Base-by-base conservation (phyloP, 2,888 invertebrate species). In the Drosophila anceps region DNA sequence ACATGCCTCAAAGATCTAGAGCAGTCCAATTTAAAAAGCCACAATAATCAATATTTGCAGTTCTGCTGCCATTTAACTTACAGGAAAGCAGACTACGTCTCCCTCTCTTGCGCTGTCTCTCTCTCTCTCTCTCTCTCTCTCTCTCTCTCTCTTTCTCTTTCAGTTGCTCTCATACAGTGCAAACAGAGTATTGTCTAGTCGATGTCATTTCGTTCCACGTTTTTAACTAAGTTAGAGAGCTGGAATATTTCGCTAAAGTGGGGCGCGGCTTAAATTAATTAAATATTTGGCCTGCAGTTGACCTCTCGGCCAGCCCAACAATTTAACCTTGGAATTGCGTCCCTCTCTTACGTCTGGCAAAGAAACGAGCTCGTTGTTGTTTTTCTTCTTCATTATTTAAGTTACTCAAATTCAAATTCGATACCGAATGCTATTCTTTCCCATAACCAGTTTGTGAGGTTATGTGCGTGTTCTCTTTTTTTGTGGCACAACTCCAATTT, bases 261-360 rank as follows among this genome's bases (percentile, higher is more conserved):
- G 88, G 82, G 90, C 72, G 88, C 80, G 90, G 86, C 66, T 73
- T 29, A 69, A 72, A 67, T 79, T 77, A 79, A 88, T 90, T 72
- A 78, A 88, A 80, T 69, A 73, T 75, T 46, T 75, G 75, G 79
- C 77, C 78, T 82, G 85, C 79, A 84, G 69, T 60, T 88, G 90
- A 88, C 85, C 85, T 79, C 64, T 57, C 57, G 12, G 48, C 27
- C 37, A 24, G 50, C 46, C 31, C 37, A 44, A 58, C 35, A 70
- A 54, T 67, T 79, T 84, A 84, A 85, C 90, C 84, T 85, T 85
- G 84, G 84, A 90, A 76, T 76, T 90, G 85, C 73, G 85, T 69
- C 69, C 41, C 20, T 7, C 27, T 4, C 18, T 20, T n/a, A 13
- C 35, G 12, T 37, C 54, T 76, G 55, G 55, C 33, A 24, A n/a